A percentile compares a stretch with the other conserved stretches of the same genome.
Conservation (phyloP, 2,888 invertebrate genomes). For the Formica aserva region DNA sequence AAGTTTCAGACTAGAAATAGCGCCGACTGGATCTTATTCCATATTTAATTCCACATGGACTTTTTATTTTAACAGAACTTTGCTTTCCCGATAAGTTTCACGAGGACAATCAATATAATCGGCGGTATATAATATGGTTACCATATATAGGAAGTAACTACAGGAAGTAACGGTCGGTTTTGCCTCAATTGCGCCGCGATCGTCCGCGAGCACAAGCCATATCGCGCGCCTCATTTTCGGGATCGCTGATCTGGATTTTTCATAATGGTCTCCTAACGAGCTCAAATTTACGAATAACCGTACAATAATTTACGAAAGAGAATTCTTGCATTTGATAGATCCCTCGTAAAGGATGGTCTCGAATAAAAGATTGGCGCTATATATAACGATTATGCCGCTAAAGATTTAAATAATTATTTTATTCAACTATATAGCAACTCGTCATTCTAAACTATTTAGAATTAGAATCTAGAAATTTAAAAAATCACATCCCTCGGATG, state of each 20-base stretch:
- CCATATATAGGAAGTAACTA: conserved; percentile 16
- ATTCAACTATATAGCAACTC: no score
- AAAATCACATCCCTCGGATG: no score
- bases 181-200: conserved; percentile 25
- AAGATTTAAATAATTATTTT: no score
- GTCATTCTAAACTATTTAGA: no score
- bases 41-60: neutral
- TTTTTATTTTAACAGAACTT: neutral
- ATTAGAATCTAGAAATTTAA: no score
- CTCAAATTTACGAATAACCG: conserved; percentile 17
- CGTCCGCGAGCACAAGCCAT: neutral
- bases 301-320: neutral
- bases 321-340: neutral
- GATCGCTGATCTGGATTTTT: conserved; percentile 14
- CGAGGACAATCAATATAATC: conserved; percentile 25
- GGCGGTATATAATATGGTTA: neutral
- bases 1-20: neutral
- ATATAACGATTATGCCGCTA: no score
- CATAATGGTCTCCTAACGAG: conserved; percentile 19
- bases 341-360: neutral
- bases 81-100: neutral
- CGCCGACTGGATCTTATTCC: neutral
- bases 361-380: no score
- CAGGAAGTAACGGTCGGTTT: conserved; percentile 31
- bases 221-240: conserved; percentile 30